Evolutionary conservation across 2,888 invertebrate species (phyloP).

Genomic region (Allophyes oxyacanthae): DNA sequence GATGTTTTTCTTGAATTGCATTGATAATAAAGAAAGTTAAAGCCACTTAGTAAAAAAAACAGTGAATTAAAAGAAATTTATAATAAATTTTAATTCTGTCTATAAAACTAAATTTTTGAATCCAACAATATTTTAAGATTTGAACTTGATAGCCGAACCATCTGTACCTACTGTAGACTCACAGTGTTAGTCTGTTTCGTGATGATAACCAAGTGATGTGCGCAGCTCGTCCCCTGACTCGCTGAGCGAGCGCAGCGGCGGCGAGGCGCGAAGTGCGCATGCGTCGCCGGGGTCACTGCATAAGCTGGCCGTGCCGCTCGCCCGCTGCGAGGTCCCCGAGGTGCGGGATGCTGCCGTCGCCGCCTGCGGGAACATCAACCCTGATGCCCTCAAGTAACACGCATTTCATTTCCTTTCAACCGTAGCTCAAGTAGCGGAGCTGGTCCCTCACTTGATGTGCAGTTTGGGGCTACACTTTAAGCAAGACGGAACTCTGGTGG

Average conservation of each 20-base stretch:
- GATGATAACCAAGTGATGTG: not conserved
- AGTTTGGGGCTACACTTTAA: no score
- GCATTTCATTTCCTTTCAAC: not conserved
- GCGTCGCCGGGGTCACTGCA: slow-evolving; percentile 96
- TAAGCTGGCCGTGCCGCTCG: slow-evolving; percentile 96
- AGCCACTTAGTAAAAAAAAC: no score
- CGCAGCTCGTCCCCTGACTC: slow-evolving; percentile 97
- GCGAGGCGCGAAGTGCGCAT: slow-evolving; percentile 91
- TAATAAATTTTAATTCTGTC: no score
- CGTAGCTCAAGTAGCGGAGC: not conserved
- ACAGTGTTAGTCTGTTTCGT: not conserved
- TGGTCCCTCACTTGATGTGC: no score
- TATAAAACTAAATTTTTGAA: no score
- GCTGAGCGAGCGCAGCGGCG: slow-evolving; percentile 94
- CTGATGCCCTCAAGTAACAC: slow-evolving; percentile 96
- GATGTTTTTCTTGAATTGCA: no score
- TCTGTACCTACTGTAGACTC: no score
- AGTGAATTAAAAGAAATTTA: no score
- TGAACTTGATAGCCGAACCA: no score
- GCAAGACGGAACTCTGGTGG: no score
- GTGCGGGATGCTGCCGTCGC: slow-evolving; percentile 98
- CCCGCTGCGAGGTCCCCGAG: slow-evolving; percentile 97
- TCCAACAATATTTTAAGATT: no score
- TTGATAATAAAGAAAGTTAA: no score
- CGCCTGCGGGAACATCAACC: slow-evolving; percentile 98